Conservation (phyloP, 1,140 invertebrate species). For the Phymastichus coffea region DNA sequence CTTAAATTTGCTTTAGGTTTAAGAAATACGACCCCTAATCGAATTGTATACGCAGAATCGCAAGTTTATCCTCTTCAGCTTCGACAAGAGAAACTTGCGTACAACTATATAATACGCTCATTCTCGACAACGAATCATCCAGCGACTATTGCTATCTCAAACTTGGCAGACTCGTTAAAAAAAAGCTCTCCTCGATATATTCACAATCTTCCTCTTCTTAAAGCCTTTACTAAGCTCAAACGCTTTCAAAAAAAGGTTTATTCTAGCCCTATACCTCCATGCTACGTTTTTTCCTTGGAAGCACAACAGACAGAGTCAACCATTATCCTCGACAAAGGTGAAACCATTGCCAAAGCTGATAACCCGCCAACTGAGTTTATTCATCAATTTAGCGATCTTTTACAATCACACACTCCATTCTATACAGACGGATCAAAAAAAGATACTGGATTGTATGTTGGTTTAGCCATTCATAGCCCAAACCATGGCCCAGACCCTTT, state of each 20-base stretch:
- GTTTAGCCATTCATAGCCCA: background rate
- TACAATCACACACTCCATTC: background rate
- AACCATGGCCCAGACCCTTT: too few species aligned
- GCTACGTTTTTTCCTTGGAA: background rate
- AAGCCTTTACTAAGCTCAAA: background rate
- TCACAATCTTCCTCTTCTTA: background rate
- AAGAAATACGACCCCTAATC: background rate
- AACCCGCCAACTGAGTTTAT: background rate
- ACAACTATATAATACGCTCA: background rate
- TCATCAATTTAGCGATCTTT: background rate
- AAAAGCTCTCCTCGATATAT: background rate
- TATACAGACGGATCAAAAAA: background rate
- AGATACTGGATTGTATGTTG: background rate
- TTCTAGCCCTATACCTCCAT: background rate
- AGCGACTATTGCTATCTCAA: background rate
- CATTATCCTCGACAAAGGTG: background rate
- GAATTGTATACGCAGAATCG: background rate
- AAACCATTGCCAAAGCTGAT: background rate
- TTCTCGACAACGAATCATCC: background rate
- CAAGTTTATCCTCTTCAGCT: background rate
- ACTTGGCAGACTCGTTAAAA: background rate
- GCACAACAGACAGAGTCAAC: background rate
- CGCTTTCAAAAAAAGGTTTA: background rate
- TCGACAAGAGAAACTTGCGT: background rate
- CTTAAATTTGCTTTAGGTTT: background rate